A percentile compares a stretch with the other conserved stretches of the same genome.
Evolutionary conservation across 2,888 invertebrate species (phyloP).

Genomic region (Eupithecia dodoneata): DNA sequence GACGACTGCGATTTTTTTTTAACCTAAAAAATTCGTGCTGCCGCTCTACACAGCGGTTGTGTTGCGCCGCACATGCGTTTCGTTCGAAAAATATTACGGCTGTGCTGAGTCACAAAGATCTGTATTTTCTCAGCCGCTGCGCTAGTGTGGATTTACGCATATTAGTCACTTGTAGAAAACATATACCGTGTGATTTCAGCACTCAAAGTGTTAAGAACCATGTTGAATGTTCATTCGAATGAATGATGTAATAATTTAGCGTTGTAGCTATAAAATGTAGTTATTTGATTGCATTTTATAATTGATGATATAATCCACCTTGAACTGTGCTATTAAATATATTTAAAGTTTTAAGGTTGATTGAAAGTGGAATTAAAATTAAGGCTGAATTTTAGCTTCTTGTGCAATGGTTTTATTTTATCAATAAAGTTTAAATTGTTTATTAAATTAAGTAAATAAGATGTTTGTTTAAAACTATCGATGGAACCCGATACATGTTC

Average conservation of each 20-base stretch:
- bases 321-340: slow-evolving; percentile 39
- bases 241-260: slow-evolving; percentile 33
- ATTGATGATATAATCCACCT: slow-evolving; percentile 39
- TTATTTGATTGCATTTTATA: slow-evolving; percentile 33
- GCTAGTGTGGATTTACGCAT: too few species aligned
- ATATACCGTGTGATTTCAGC: too few species aligned
- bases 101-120: too few species aligned
- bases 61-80: too few species aligned
- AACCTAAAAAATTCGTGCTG: too few species aligned
- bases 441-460: not conserved
- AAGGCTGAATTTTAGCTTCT: slow-evolving; percentile 32
- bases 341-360: slow-evolving; percentile 30
- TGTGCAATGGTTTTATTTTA: not conserved
- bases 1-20: too few species aligned
- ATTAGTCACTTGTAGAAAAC: too few species aligned
- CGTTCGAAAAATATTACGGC: too few species aligned
- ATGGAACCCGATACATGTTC: not conserved
- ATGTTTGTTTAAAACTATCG: not conserved
- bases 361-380: slow-evolving; percentile 8
- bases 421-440: not conserved
- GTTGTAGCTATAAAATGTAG: not conserved
- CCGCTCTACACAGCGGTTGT: too few species aligned
- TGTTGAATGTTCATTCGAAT: slow-evolving; percentile 13
- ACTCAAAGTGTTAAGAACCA: too few species aligned
- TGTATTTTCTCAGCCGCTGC: too few species aligned